Percentiles rank a stretch among this genome's conserved stretches.
phyloP scores from a whole-genome alignment of 2,113 vertebrate genomes.

The Callocephalon fimbriatum region DNA sequence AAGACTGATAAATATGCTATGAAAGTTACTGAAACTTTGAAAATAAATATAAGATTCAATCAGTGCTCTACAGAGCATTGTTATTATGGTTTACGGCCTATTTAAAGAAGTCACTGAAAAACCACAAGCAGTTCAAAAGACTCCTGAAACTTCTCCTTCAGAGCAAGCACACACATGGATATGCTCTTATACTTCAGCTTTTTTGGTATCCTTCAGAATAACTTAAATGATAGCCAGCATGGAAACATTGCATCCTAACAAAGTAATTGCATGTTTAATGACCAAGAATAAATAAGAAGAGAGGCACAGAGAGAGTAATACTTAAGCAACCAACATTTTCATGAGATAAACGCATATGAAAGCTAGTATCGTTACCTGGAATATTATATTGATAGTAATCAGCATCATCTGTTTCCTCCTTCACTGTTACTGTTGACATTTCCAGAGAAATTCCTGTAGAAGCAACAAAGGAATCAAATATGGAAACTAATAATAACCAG shows the following conservation, averaged over 20 bases:
- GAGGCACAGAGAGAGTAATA: background rate
- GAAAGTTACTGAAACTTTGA: background rate
- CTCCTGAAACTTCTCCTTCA: background rate
- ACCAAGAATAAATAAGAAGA: background rate
- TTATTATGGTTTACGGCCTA: background rate
- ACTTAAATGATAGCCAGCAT: background rate
- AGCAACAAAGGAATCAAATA: background rate
- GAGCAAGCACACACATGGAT: background rate
- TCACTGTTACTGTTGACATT: slow-evolving; percentile 67
- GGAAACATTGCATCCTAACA: background rate
- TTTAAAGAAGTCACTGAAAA: background rate
- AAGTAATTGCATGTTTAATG: background rate
- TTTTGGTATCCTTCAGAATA: background rate
- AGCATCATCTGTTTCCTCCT: slow-evolving; percentile 78
- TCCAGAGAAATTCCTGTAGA: slow-evolving; percentile 71
- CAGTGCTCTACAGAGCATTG: background rate
- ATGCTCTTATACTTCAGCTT: background rate
- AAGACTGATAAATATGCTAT: background rate
- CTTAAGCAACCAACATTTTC: background rate
- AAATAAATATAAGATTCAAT: background rate
- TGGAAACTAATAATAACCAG: background rate
- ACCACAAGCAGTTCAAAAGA: background rate
- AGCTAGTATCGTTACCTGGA: slow-evolving; percentile 69
- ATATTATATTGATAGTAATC: slow-evolving; percentile 76
- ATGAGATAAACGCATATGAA: background rate